Evolutionary conservation across 2,797 vertebrate species (phyloP).

Genomic region (Leptatherina wallacei): DNA sequence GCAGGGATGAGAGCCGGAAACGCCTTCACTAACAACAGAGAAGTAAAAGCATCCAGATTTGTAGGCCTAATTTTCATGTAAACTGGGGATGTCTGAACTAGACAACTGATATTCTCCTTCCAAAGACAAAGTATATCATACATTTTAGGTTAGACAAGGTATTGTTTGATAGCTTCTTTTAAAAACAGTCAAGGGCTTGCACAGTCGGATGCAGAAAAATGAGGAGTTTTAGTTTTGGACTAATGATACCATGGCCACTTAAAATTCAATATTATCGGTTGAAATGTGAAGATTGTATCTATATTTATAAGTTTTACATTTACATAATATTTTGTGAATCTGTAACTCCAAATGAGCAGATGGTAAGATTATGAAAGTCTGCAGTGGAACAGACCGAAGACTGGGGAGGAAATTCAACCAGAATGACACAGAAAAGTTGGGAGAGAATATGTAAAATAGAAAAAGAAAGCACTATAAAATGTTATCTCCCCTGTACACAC

Average conservation of each 20-base stretch:
- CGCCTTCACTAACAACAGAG: constrained; percentile 10
- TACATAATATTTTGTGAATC: neutral
- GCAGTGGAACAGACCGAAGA: neutral
- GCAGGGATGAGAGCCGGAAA: constrained; percentile 26
- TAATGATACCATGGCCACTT: neutral
- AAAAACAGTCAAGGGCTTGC: neutral
- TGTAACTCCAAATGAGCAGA: constrained; percentile 5
- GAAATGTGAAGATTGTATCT: too few relatives aligned
- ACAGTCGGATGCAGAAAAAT: neutral
- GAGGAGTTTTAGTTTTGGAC: neutral
- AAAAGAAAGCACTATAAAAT: neutral
- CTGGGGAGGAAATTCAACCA: neutral
- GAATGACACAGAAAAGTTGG: too few relatives aligned
- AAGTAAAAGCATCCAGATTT: neutral
- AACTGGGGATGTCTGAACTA: neutral
- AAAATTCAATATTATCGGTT: neutral
- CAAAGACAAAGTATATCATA: neutral
- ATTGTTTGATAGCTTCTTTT: neutral
- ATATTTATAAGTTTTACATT: neutral
- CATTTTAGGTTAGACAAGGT: neutral
- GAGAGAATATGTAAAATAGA: neutral
- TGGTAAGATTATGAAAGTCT: neutral
- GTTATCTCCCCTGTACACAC: neutral
- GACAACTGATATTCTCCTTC: neutral
- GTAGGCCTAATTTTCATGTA: neutral